Evolutionary conservation across 2,113 vertebrate species (phyloP).

Genomic region (Aptenodytes forsteri): DNA sequence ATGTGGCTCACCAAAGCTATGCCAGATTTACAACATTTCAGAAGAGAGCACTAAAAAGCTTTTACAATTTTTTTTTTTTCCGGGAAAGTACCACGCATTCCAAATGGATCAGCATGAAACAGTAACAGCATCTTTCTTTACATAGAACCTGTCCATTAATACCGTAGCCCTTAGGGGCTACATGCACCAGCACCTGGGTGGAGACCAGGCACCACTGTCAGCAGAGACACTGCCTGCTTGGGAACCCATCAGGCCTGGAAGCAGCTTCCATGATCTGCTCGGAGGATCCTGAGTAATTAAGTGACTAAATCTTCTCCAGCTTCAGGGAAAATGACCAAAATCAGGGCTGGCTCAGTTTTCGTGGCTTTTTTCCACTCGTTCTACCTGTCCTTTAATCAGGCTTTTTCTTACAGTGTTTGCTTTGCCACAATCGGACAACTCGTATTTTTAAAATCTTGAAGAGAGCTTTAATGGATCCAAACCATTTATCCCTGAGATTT

Average conservation of each 20-base stretch:
- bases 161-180: not conserved
- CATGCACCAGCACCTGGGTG: not conserved
- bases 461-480: not conserved
- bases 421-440: not conserved
- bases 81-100: not conserved
- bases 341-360: accelerated
- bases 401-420: not conserved
- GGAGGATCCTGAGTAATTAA: not conserved
- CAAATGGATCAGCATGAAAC: not conserved
- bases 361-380: not conserved
- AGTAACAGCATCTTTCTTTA: not conserved
- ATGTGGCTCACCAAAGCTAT: not conserved
- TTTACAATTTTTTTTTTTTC: too few species aligned
- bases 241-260: not conserved
- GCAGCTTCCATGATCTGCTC: not conserved
- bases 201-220: not conserved
- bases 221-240: not conserved
- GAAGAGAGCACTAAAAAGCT: not conserved
- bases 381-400: not conserved
- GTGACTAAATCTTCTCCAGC: not conserved
- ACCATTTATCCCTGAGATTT: not conserved
- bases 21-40: not conserved
- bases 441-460: not conserved
- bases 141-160: not conserved
- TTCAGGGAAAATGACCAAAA: not conserved